phyloP scores from a whole-genome alignment of 2,888 invertebrate species.

The Coremacera marginata region DNA sequence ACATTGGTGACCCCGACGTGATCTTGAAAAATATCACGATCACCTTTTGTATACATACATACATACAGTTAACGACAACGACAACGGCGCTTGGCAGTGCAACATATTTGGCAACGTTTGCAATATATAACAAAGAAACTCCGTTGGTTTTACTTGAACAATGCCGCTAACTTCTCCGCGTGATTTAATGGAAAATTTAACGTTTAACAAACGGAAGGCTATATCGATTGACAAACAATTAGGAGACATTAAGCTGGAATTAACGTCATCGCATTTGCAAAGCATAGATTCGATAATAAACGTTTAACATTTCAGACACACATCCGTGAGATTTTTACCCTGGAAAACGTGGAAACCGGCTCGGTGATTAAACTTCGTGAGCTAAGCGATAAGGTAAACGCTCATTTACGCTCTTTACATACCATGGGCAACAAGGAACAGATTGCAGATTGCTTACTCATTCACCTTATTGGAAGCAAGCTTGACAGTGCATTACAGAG shows the following conservation, averaged over 20 bases:
- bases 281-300: too few species aligned
- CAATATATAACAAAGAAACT: neutral
- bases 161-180: neutral
- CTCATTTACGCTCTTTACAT: constrained; percentile 36
- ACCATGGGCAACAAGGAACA: constrained; percentile 37
- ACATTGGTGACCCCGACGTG: constrained; percentile 7
- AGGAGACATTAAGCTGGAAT: neutral
- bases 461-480: constrained; percentile 33
- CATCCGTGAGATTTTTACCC: constrained; percentile 42
- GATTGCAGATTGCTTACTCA: constrained; percentile 37
- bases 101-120: neutral
- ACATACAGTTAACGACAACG: neutral
- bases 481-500: constrained; percentile 13
- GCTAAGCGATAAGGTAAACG: too few species aligned
- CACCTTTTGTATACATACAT: neutral
- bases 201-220: neutral
- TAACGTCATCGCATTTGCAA: constrained; percentile 21
- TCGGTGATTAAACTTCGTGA: constrained; percentile 38
- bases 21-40: too few species aligned
- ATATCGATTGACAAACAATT: neutral
- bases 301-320: too few species aligned
- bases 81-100: neutral
- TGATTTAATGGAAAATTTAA: constrained; percentile 38
- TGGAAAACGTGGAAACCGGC: constrained; percentile 36
- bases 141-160: neutral